Base-by-base conservation (phyloP, 1,140 invertebrate species). In the Semibalanus balanoides region DNA sequence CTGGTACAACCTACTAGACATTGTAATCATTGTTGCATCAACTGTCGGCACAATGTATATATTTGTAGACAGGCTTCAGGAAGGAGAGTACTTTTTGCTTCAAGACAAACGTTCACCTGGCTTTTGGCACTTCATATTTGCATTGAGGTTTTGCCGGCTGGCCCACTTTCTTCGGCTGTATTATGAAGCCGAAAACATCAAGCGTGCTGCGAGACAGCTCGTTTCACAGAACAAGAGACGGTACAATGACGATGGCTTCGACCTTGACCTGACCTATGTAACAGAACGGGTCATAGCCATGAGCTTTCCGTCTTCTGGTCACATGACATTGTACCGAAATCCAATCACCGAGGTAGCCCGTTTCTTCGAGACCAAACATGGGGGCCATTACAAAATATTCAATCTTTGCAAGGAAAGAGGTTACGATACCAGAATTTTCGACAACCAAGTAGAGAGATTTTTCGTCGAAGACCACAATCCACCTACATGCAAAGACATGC, bases 391-490 rank as follows among this genome's bases (percentile, higher is more conserved):
- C 81, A 88, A 85, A 79, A 85, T 89, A 27, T 89, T 88, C 80
- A 89, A 89, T 81, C 81, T 90, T 72, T 89, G 87, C 77, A 87
- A 86, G 82, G 88, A 89, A 81, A 83, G 85, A 78, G 82, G 84
- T n/a, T 89, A 90, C 79, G 85, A 88, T 81, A 83, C 84, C 70
- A 79, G 78, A 11, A 83, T 85, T 76, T 90, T 90, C 81, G 83
- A 88, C 79, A 83, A 85, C 72, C 82, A 84, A 77, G 87, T 89
- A 22, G 84, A 86, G 77, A 82, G 87, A 76, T 84, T 85, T 77
- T 83, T 82, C 71, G 88, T 89, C 77, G 87, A 87, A 81, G 88
- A 89, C 80, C 88, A 89, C 80, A 89, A 89, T 82, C 88, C 88
- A 5, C 88, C 88, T 1, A 64, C 51, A 1, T 64, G 19, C 79